Percentiles rank a stretch among this genome's conserved stretches.
Conservation (phyloP, 2,797 vertebrate genomes). For the Poecilia gillii region DNA sequence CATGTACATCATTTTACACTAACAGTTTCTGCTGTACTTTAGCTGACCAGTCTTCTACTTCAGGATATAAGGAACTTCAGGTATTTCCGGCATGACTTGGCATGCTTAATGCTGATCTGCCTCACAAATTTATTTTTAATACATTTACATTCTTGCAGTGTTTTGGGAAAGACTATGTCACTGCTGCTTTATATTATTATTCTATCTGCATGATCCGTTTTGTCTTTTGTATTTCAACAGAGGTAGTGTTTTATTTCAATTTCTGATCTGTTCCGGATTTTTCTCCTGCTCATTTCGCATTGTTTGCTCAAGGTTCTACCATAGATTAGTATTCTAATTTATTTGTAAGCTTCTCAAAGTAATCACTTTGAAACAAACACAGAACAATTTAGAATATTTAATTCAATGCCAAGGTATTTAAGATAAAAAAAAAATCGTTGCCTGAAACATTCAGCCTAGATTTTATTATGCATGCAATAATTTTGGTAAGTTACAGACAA, state of each 20-base stretch:
- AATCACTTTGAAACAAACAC: background rate
- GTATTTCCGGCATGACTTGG: constrained; percentile 51
- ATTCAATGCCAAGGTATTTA: background rate
- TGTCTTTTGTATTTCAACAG: background rate
- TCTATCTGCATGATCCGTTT: background rate
- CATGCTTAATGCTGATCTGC: constrained; percentile 11
- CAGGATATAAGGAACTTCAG: constrained; percentile 64
- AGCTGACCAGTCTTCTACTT: constrained; percentile 38
- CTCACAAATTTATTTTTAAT: constrained; percentile 25
- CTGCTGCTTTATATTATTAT: background rate
- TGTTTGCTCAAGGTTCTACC: background rate
- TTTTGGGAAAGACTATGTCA: background rate
- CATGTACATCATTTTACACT: constrained; percentile 37
- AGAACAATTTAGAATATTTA: background rate
- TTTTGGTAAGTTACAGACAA: too few species aligned
- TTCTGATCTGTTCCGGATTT: background rate
- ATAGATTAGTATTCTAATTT: background rate
- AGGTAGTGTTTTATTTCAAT: background rate
- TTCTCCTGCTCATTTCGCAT: background rate
- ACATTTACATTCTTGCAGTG: background rate
- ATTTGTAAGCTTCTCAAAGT: background rate
- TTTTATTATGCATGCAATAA: background rate
- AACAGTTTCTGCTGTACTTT: constrained; percentile 30
- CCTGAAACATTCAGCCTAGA: background rate
- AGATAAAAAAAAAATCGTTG: background rate